Conservation (phyloP, 2,888 invertebrate species). For the Tortricodes alternella region DNA sequence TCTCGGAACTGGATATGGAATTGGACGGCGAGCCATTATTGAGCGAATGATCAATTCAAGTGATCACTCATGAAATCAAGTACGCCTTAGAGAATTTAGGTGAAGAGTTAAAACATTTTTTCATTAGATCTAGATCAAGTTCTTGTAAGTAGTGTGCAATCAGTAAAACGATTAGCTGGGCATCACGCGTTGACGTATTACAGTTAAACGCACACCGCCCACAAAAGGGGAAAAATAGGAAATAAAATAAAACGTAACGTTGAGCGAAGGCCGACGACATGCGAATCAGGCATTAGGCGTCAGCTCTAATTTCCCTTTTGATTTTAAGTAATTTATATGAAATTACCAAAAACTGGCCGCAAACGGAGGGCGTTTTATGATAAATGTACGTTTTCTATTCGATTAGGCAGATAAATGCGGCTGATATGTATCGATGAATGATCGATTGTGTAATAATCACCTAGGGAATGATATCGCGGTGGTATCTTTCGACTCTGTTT, state of each 20-base stretch:
- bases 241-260: conserved; percentile 73
- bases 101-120: too few species aligned
- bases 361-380: conserved; percentile 59
- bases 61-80: too few species aligned
- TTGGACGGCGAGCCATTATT: too few species aligned
- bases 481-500: conserved; percentile 13
- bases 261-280: conserved; percentile 67
- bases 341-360: conserved; percentile 64
- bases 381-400: conserved; percentile 71
- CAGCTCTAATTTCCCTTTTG: conserved; percentile 72
- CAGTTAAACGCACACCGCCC: conserved; percentile 71
- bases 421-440: conserved; percentile 61
- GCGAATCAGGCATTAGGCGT: conserved; percentile 76
- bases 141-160: conserved; percentile 54
- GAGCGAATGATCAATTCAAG: too few species aligned
- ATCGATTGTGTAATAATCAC: conserved; percentile 66
- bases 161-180: conserved; percentile 65
- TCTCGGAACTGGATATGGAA: too few species aligned
- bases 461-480: conserved; percentile 35
- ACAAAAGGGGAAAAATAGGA: conserved; percentile 54
- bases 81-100: too few species aligned
- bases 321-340: conserved; percentile 80
- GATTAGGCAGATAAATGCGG: conserved; percentile 64
- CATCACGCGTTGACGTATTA: conserved; percentile 64
- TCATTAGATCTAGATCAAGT: not conserved